phyloP scores from a whole-genome alignment of 2,113 vertebrate species.

The Lophochroa leadbeateri region DNA sequence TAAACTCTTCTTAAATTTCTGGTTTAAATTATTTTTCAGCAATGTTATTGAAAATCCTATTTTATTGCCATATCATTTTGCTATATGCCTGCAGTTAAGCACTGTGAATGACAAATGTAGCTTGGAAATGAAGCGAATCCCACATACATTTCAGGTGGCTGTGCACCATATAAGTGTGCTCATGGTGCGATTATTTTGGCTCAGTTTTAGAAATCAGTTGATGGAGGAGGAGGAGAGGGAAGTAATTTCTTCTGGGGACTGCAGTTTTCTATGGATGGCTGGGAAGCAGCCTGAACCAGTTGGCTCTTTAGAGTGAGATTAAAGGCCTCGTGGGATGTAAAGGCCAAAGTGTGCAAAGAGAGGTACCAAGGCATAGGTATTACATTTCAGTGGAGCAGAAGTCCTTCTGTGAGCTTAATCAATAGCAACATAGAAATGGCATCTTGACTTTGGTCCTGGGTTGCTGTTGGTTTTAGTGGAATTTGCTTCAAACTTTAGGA shows the following conservation, averaged over 20 bases:
- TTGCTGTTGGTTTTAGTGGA: neutral
- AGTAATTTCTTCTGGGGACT: neutral
- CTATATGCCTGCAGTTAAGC: neutral
- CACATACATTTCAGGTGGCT: constrained; percentile 11
- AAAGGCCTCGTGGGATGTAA: neutral
- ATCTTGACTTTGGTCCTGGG: neutral
- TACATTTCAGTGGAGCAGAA: neutral
- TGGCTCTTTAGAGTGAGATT: neutral
- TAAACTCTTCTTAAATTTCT: constrained; percentile 2
- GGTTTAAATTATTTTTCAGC: constrained; percentile 19
- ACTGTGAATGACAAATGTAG: neutral
- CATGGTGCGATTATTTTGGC: constrained; percentile 11
- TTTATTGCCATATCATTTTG: neutral
- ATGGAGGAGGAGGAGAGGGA: neutral
- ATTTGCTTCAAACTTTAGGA: constrained; percentile 12
- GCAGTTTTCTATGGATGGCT: neutral
- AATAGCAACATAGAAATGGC: neutral
- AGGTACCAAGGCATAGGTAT: neutral
- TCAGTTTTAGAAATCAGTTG: neutral
- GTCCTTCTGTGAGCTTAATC: neutral
- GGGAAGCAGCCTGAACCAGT: neutral
- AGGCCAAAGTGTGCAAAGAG: neutral
- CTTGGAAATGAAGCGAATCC: neutral
- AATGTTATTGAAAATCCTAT: neutral
- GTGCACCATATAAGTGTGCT: neutral